These are phyloP conservation scores for Magallana nippona DNA, from an alignment of 2,888 invertebrate genomes.

Conservation along the genomic window DNA sequence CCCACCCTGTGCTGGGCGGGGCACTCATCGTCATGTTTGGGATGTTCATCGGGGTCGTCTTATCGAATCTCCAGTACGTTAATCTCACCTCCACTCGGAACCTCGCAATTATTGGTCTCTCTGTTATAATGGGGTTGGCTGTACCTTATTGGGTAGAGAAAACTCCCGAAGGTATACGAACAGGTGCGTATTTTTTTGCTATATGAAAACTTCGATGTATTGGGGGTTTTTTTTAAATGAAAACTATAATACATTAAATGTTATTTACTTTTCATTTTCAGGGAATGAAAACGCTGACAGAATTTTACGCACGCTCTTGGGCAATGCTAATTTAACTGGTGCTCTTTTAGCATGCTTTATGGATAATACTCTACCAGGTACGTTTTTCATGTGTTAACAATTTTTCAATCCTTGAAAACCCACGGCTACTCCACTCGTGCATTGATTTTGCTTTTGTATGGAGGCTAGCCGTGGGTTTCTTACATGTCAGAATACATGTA, in stretches of 20 bases:
- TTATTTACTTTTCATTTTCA: constrained; percentile 42
- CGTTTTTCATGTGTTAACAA: not conserved
- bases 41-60: constrained; percentile 56
- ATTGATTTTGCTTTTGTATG: too few species aligned
- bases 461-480: too few species aligned
- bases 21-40: constrained; percentile 59
- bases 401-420: too few species aligned
- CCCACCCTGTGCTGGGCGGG: constrained; percentile 79
- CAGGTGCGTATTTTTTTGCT: constrained; percentile 52
- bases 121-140: constrained; percentile 89
- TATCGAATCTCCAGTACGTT: constrained; percentile 80
- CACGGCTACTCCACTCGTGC: too few species aligned
- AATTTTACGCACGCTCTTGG: constrained; percentile 57
- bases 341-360: constrained; percentile 77
- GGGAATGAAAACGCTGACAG: constrained; percentile 57
- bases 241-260: not conserved
- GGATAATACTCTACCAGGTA: constrained; percentile 76
- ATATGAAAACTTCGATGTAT: too few species aligned
- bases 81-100: constrained; percentile 89
- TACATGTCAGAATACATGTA: too few species aligned
- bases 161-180: constrained; percentile 55
- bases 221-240: not conserved
- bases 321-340: constrained; percentile 73
- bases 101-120: constrained; percentile 88
- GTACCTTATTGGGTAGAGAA: constrained; percentile 67